Percentiles rank a stretch among this genome's conserved stretches.
phyloP scores from a whole-genome alignment of 2,888 invertebrate genomes.

The Patella caerulea region DNA sequence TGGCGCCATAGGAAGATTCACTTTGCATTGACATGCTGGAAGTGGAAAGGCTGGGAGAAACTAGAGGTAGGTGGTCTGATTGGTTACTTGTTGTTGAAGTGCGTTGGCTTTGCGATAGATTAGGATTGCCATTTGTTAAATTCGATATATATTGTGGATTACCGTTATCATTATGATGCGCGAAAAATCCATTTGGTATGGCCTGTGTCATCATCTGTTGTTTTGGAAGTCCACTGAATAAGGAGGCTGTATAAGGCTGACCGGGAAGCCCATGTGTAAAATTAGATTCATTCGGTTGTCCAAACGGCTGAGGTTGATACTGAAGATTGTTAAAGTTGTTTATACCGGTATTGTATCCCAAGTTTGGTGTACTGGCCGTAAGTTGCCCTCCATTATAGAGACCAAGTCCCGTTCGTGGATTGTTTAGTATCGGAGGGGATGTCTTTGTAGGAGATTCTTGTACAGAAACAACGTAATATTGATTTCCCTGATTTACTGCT shows the following conservation, averaged over 20 bases:
- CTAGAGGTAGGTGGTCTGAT: not conserved
- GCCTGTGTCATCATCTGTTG: too few relatives aligned
- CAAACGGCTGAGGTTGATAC: too few relatives aligned
- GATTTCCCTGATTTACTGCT: not conserved
- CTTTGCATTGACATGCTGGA: not conserved
- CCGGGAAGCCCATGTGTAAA: too few relatives aligned
- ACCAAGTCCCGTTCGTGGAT: not conserved
- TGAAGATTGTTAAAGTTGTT: not conserved
- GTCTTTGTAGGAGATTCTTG: not conserved
- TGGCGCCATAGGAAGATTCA: not conserved
- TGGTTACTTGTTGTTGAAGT: not conserved
- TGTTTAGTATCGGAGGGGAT: not conserved
- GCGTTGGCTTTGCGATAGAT: not conserved
- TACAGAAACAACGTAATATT: not conserved
- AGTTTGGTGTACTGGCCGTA: not conserved
- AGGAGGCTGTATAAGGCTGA: too few relatives aligned
- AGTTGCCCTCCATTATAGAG: not conserved
- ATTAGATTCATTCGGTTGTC: too few relatives aligned
- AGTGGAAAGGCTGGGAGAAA: not conserved
- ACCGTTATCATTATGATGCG: too few relatives aligned
- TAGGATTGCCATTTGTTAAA: not conserved
- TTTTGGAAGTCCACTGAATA: too few relatives aligned
- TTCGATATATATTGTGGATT: not conserved
- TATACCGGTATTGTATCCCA: not conserved
- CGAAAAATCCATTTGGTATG: too few relatives aligned